Base-by-base conservation (phyloP, 2,888 invertebrate species). In the Mesorhabditis belari region DNA sequence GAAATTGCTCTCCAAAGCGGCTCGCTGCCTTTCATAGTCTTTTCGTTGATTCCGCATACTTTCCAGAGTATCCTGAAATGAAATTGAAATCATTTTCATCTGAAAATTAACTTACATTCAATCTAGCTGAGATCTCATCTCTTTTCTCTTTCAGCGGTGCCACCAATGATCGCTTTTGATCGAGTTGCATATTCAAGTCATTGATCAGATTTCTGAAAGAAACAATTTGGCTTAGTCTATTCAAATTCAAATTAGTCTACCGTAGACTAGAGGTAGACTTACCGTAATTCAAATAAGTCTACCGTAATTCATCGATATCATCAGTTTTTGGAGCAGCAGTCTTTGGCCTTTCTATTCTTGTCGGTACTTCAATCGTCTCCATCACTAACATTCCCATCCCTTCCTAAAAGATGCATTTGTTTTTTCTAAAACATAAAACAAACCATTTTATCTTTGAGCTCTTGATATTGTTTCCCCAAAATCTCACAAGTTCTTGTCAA, bases 401-500 rank as follows among this genome's bases (percentile, higher is more conserved):
- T 62, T 70, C 66, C 77, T 78, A 59, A n/a, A 69, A 61, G n/a
- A 3, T 35, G 23, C 17, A 26, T 17, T 9, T 53, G 44, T 62
- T 49, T 17, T 62, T 29, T 19, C 4, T n/a, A 6, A 3, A 49
- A 51, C 9, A 3, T 23, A 9, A 26, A 44, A 17, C 21, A 28
- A 27, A 86, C 86, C 81, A 87, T 85, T 54, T 86, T 85, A 66
- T 86, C 85, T 57, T 83, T 81, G 26, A 85, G 81, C 51, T 82
- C 77, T 24, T 84, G 83, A 64, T 85, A 83, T 62, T 84, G 81
- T 58, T 83, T 81, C 51, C 83, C 82, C 51, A 92, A 84, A 57
- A 91, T 87, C 77, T 89, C 88, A 60, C 88, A 83, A 0, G 91
- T 90, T 63, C 90, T 85, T 17, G 87, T 85, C 50, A 91, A 83